Evolutionary conservation across 2,888 invertebrate genomes (phyloP).

Genomic region (Cetonia aurata): DNA sequence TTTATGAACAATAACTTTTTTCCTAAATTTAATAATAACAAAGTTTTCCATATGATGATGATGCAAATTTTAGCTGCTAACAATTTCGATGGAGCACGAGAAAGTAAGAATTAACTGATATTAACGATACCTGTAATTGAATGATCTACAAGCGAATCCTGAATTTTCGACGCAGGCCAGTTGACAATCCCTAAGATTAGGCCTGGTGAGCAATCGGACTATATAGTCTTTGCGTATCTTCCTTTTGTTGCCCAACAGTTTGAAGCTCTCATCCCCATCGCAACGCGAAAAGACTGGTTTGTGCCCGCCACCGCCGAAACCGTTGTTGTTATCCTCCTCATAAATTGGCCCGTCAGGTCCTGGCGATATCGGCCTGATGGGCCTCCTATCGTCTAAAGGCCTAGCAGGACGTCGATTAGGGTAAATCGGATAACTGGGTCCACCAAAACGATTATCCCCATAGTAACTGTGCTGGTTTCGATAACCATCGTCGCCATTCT

Average conservation of each 20-base stretch:
- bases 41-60: too few species aligned
- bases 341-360: constrained; percentile 66
- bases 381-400: constrained; percentile 47
- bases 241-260: constrained; percentile 83
- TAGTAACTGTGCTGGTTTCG: constrained; percentile 53
- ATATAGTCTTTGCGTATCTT: constrained; percentile 85
- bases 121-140: constrained; percentile 80
- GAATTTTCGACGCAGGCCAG: constrained; percentile 85
- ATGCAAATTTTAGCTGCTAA: too few species aligned
- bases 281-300: constrained; percentile 74
- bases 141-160: constrained; percentile 88
- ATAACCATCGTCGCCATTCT: constrained; percentile 51
- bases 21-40: too few species aligned
- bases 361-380: constrained; percentile 59
- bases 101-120: too few species aligned
- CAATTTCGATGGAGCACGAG: too few species aligned
- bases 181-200: constrained; percentile 84
- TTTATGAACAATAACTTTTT: too few species aligned
- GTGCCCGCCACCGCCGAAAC: constrained; percentile 62
- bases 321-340: constrained; percentile 59
- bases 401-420: constrained; percentile 59
- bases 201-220: constrained; percentile 78
- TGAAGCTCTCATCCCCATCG: constrained; percentile 85
- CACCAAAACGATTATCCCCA: constrained; percentile 62
- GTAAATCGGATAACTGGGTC: constrained; percentile 61